Conservation (phyloP, 37 sponge, comb jelly and placozoan species). For the Spongilla lacustris region DNA sequence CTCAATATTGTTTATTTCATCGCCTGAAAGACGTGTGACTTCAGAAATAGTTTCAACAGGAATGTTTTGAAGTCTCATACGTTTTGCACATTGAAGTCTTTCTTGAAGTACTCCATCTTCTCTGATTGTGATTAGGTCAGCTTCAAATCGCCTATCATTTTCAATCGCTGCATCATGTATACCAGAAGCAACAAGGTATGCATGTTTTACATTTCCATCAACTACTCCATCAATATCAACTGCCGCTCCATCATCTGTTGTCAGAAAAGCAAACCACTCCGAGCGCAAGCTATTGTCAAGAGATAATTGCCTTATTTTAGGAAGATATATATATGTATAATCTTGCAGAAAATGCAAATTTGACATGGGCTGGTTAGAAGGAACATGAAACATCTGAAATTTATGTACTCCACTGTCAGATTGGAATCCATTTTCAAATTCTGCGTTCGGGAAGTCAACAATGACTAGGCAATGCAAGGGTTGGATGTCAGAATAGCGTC, state of each 20-base stretch:
- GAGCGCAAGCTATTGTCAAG: not conserved
- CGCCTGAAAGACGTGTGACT: no score
- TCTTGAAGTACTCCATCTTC: no score
- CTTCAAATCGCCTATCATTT: not conserved
- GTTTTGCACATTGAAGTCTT: no score
- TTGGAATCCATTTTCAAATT: not conserved
- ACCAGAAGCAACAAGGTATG: not conserved
- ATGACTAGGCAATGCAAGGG: slow-evolving; percentile 1
- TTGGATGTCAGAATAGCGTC: not conserved
- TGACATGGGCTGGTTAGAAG: not conserved
- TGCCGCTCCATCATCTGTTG: not conserved
- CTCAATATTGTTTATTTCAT: no score
- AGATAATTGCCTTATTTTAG: not conserved
- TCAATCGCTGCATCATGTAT: not conserved
- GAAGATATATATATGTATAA: not conserved
- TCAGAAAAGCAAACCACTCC: not conserved
- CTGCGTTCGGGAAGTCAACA: not conserved
- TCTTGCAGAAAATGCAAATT: slow-evolving; percentile 1
- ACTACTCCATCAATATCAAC: not conserved
- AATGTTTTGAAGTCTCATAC: no score
- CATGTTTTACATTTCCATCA: not conserved
- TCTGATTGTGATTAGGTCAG: not conserved
- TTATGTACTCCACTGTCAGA: not conserved
- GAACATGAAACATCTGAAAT: not conserved
- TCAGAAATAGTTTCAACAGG: no score